These are phyloP conservation scores for Sitobion miscanthi DNA, from an alignment of 1,140 invertebrate species.

Conservation along the genomic window DNA sequence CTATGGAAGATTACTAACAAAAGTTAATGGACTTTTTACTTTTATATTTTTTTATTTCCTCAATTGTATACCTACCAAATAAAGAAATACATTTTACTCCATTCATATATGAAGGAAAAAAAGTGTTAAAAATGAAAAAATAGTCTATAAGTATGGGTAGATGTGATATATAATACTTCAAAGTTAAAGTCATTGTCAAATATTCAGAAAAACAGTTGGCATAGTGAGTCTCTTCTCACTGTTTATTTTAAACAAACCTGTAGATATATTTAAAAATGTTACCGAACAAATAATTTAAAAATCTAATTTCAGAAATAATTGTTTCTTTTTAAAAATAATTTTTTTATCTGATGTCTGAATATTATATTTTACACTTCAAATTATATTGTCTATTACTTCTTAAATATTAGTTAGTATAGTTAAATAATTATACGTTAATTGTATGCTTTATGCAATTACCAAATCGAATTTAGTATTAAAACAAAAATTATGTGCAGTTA, in stretches of 20 bases:
- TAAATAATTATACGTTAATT: not conserved
- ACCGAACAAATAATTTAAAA: not conserved
- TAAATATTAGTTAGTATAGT: not conserved
- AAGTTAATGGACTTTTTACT: conserved; percentile 35
- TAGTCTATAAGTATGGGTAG: not conserved
- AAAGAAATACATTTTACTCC: conserved; percentile 2
- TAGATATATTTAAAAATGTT: not conserved
- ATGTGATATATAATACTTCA: not conserved
- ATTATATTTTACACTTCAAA: not conserved
- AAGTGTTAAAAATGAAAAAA: not conserved
- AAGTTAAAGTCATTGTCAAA: not conserved
- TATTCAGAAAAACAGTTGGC: not conserved
- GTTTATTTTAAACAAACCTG: not conserved
- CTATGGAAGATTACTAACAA: conserved; percentile 4
- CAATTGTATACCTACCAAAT: conserved; percentile 23
- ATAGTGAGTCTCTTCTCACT: not conserved
- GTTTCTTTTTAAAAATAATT: not conserved
- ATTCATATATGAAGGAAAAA: not conserved
- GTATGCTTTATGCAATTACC: not conserved
- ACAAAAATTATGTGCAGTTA: not conserved
- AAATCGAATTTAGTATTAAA: not conserved
- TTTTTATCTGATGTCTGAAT: not conserved
- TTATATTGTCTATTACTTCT: not conserved
- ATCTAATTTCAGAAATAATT: too few relatives aligned
- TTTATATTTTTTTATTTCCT: conserved; percentile 13